Base-by-base conservation (phyloP, 1,140 invertebrate species). In the Meloidogyne floridensis region DNA sequence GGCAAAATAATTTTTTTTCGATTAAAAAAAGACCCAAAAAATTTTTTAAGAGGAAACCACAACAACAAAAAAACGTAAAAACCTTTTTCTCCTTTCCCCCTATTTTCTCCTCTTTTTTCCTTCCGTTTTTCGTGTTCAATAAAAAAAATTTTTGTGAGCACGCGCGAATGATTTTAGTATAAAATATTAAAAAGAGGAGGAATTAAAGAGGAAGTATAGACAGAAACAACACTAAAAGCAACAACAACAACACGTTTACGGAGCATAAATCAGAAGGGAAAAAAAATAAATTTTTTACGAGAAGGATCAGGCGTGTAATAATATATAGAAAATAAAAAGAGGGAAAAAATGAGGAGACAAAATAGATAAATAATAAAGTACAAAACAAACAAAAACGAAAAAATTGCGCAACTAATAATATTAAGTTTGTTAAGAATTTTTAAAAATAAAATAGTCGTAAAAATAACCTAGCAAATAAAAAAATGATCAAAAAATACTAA, bases 241-340 rank as follows among this genome's bases (percentile, higher is more conserved):
- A 32, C 32, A 32, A 32, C 32, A 65, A 65, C 59, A 65, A 15
- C 59, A 65, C 59, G 59, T 65, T 65, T 65, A 65, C 15, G 10
- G 15, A 15, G 15, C 75, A 77, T 53, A 65, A 77, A 54, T 56
- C 47, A 47, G 47, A 75, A 65, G n/a, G 13, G 32, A 13, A 32
- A 32, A 1, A 32, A 32, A 32, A 32, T 32, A 32, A 32, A 32
- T 2, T 32, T 32, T 32, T 32, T 32, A 32, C 32, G 32, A 32
- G 51, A 43, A 3, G 56, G 75, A 77, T 77, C 54, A 56, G 75
- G 54, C 32, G 65, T 15, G 15, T 56, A 77, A 77, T 65, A 53
- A 32, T n/a, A n/a, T n/a, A n/a, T 18, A 54, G 73, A 73, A 51
- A 51, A 43, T 7, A 59, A 75, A 75, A 56, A 43, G 15, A 69